Conservation (phyloP, 2,797 vertebrate species). For the Ptychadena robeensis region DNA sequence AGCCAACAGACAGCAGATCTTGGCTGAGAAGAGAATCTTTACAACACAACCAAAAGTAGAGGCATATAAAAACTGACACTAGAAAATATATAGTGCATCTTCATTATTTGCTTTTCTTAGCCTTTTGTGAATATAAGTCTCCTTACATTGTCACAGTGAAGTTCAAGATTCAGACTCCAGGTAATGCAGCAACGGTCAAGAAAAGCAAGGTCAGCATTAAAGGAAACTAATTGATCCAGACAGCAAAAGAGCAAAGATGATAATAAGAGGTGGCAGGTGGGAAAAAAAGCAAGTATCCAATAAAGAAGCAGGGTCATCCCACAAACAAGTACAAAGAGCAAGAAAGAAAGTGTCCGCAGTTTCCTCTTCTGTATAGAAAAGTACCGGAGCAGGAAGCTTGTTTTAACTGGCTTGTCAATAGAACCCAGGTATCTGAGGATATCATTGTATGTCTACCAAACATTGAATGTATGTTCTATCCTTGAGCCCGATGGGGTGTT, state of each 20-base stretch:
- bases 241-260: slow-evolving; percentile 18
- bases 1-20: neutral
- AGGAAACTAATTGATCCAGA: slow-evolving; percentile 21
- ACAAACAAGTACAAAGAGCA: slow-evolving; percentile 20
- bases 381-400: neutral
- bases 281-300: slow-evolving; percentile 25
- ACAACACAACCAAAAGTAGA: neutral
- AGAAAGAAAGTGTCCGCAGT: slow-evolving; percentile 12
- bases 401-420: neutral
- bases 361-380: neutral
- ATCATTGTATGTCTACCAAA: too few relatives aligned
- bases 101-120: neutral
- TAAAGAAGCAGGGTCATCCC: slow-evolving; percentile 27
- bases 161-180: neutral
- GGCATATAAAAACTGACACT: neutral
- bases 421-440: neutral
- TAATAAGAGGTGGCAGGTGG: slow-evolving; percentile 42
- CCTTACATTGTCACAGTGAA: neutral
- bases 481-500: too few relatives aligned
- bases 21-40: neutral
- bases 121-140: neutral
- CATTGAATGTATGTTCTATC: too few relatives aligned
- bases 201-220: slow-evolving; percentile 35
- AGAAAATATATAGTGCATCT: too few relatives aligned
- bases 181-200: slow-evolving; percentile 20